Evolutionary conservation across 2,797 vertebrate species (phyloP).

Genomic region (Siniperca scherzeri): DNA sequence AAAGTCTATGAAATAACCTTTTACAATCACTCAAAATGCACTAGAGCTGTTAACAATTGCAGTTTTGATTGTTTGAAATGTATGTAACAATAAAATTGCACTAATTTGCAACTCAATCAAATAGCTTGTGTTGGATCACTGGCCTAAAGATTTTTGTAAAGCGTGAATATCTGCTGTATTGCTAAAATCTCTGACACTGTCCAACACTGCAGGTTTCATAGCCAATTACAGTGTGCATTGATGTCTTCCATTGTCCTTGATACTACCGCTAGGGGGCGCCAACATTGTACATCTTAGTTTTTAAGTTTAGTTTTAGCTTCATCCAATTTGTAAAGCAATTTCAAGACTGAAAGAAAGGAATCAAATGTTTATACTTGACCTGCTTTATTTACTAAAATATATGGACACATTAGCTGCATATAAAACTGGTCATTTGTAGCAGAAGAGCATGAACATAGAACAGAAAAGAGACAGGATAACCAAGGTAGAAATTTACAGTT

Average conservation of each 20-base stretch:
- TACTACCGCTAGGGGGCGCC: neutral
- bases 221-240: neutral
- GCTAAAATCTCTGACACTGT: neutral
- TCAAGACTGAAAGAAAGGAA: neutral
- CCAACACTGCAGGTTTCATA: no score
- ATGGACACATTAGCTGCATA: constrained; percentile 13
- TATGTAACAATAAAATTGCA: neutral
- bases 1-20: neutral
- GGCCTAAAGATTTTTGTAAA: neutral
- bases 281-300: neutral
- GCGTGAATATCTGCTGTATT: neutral
- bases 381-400: constrained; percentile 72
- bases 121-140: neutral
- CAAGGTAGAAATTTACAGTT: neutral
- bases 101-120: neutral
- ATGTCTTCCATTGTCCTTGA: neutral
- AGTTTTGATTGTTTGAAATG: neutral
- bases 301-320: no score
- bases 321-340: neutral
- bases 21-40: neutral
- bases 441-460: neutral
- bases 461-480: constrained; percentile 14
- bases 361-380: neutral
- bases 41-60: no score
- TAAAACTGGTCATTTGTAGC: constrained; percentile 7